Percentiles rank a stretch among this genome's conserved stretches.
These are phyloP conservation scores for Torymus tubicola DNA, from an alignment of 2,888 invertebrate genomes.

Conservation along the genomic window DNA sequence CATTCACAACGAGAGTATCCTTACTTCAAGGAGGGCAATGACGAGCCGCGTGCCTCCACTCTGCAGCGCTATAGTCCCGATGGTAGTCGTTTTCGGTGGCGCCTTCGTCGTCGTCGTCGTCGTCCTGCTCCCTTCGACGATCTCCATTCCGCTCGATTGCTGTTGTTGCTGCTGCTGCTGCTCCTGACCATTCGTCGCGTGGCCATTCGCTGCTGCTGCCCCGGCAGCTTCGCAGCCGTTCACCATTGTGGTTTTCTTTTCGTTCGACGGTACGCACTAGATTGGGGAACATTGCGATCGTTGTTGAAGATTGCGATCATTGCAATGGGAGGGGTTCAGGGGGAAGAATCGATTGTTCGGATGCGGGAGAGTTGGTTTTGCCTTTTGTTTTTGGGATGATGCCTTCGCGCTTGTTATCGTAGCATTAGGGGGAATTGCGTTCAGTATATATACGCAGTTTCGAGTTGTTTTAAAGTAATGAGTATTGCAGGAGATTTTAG, in stretches of 20 bases:
- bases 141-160: slow-evolving; percentile 4
- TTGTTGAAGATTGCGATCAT: no score
- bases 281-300: not conserved
- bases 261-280: slow-evolving; percentile 4
- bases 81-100: slow-evolving; percentile 84
- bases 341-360: no score
- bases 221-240: slow-evolving; percentile 68
- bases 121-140: slow-evolving; percentile 52
- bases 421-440: no score
- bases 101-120: slow-evolving; percentile 51
- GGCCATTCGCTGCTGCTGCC: slow-evolving; percentile 26
- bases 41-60: slow-evolving; percentile 91
- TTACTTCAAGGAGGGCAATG: slow-evolving; percentile 91
- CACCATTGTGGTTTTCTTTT: slow-evolving; percentile 63
- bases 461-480: no score
- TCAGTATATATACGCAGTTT: no score
- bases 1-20: not conserved
- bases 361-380: no score
- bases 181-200: not conserved
- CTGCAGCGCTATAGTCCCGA: slow-evolving; percentile 93
- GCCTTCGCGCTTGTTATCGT: no score
- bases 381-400: no score
- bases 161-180: not conserved
- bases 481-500: no score
- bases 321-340: no score